phyloP scores from a whole-genome alignment of 2,888 invertebrate species.

The Chalcis sispes region DNA sequence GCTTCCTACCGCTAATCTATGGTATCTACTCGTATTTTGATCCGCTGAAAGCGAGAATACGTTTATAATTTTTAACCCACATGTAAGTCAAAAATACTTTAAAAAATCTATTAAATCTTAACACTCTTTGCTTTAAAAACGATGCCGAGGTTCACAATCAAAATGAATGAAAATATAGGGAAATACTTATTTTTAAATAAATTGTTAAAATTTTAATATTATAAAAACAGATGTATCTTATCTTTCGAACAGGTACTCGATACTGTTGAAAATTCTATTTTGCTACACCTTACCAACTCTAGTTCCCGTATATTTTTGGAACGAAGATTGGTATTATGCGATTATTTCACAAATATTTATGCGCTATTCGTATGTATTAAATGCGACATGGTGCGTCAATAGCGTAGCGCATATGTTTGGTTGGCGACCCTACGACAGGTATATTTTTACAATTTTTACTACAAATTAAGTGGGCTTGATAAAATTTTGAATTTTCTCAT shows the following conservation, averaged over 20 bases:
- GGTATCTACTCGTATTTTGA: too few species aligned
- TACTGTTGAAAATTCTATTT: constrained; percentile 77
- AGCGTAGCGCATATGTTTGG: constrained; percentile 79
- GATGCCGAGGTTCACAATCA: too few species aligned
- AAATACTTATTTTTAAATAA: too few species aligned
- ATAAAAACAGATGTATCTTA: not conserved
- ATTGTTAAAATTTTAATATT: not conserved
- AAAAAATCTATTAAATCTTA: too few species aligned
- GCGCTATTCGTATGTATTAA: constrained; percentile 77
- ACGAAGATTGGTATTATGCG: constrained; percentile 77
- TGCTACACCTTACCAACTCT: constrained; percentile 80
- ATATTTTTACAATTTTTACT: not conserved
- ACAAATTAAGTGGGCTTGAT: too few species aligned
- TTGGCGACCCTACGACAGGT: constrained; percentile 70
- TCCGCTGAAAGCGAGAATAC: too few species aligned
- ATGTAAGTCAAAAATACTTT: too few species aligned
- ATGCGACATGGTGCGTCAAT: constrained; percentile 81
- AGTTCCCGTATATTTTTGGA: constrained; percentile 79
- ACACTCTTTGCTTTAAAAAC: too few species aligned
- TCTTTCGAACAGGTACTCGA: constrained; percentile 75
- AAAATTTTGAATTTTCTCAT: too few species aligned
- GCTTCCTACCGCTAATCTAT: too few species aligned
- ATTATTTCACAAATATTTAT: constrained; percentile 76
- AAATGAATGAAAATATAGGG: too few species aligned
- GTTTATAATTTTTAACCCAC: too few species aligned